A percentile compares a stretch with the other conserved stretches of the same genome.
These are phyloP conservation scores for Lagocephalus sceleratus DNA, from an alignment of 2,797 vertebrate species.

Conservation along the genomic window DNA sequence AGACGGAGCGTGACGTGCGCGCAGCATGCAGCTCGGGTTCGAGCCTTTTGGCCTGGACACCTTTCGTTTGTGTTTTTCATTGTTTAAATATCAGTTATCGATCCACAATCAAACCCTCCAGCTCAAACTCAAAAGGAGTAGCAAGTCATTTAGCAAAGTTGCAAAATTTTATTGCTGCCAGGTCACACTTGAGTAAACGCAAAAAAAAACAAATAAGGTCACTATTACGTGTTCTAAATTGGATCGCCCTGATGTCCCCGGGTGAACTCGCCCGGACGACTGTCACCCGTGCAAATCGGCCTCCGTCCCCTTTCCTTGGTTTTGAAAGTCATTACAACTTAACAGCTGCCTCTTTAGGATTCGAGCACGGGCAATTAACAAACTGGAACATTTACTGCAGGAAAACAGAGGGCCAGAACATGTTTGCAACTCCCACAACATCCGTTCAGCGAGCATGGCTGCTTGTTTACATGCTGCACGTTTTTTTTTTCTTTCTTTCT, in stretches of 20 bases:
- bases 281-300: background rate
- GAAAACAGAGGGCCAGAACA: slow-evolving; percentile 39
- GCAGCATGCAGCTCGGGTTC: slow-evolving; percentile 10
- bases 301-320: background rate
- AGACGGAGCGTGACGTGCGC: background rate
- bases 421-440: slow-evolving; percentile 37
- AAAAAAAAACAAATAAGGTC: background rate
- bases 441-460: slow-evolving; percentile 29
- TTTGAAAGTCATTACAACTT: slow-evolving; percentile 27
- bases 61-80: background rate
- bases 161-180: too few species aligned
- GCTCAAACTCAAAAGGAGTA: too few species aligned
- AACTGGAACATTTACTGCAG: slow-evolving; percentile 39
- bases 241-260: background rate
- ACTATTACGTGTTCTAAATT: background rate
- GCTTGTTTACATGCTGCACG: slow-evolving; percentile 18
- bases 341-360: slow-evolving; percentile 25
- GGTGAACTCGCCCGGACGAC: background rate
- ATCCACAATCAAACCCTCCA: too few species aligned
- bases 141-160: too few species aligned
- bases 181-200: background rate
- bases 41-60: background rate
- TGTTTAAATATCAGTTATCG: too few species aligned
- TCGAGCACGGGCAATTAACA: slow-evolving; percentile 34
- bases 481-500: slow-evolving; percentile 30